Percentiles rank a stretch among this genome's conserved stretches.
Conservation (phyloP, 2,888 invertebrate species). For the Epinotia bilunana region DNA sequence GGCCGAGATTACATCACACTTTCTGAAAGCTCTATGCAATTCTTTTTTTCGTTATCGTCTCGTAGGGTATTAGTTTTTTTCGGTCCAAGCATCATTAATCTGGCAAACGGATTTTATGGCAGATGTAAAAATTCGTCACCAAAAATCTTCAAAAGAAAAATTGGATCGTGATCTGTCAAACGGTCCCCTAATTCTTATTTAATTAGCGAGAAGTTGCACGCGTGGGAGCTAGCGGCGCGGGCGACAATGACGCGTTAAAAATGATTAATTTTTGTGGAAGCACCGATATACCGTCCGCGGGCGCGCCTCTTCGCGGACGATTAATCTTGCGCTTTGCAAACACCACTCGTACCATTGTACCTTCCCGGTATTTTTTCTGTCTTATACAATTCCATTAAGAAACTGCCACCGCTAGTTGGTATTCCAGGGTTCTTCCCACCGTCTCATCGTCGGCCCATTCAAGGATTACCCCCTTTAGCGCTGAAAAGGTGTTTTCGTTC, state of each 20-base stretch:
- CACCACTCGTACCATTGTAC: conserved; percentile 71
- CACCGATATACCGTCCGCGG: conserved; percentile 66
- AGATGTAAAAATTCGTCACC: conserved; percentile 63
- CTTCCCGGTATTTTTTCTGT: conserved; percentile 81
- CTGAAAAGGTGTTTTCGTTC: conserved; percentile 84
- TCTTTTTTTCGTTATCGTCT: conserved; percentile 66
- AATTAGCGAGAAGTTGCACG: conserved; percentile 78
- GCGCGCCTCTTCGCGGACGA: conserved; percentile 72
- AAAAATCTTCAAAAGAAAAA: conserved; percentile 67
- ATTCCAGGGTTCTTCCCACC: conserved; percentile 68
- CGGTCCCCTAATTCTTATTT: conserved; percentile 79
- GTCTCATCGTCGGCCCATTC: conserved; percentile 76
- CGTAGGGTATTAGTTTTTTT: conserved; percentile 38
- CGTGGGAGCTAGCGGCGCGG: conserved; percentile 67
- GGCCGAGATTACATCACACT: conserved; percentile 82
- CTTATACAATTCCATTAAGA: conserved; percentile 81
- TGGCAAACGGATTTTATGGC: conserved; percentile 68
- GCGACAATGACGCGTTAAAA: conserved; percentile 81
- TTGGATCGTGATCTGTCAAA: conserved; percentile 78
- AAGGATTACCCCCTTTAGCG: conserved; percentile 62
- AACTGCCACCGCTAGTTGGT: conserved; percentile 82
- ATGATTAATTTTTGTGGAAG: conserved; percentile 81
- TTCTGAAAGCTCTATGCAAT: conserved; percentile 82
- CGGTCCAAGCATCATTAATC: conserved; percentile 65
- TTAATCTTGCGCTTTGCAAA: conserved; percentile 82